phyloP scores from a whole-genome alignment of 2,888 invertebrate genomes.

The Spilarctia lutea region DNA sequence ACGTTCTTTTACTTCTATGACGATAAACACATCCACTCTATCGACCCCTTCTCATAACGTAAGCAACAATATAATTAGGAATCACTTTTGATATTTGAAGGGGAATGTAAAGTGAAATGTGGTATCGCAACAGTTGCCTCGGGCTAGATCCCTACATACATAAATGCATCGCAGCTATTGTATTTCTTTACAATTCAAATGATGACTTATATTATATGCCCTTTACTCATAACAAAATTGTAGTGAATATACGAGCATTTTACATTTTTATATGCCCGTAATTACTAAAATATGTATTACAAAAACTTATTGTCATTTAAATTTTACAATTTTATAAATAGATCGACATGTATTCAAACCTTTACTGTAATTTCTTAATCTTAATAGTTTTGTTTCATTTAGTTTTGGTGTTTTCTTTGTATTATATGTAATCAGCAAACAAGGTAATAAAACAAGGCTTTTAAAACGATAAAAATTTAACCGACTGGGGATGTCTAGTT shows the following conservation, averaged over 20 bases:
- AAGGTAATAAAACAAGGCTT: too few species aligned
- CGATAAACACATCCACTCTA: constrained; percentile 26
- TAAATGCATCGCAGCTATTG: constrained; percentile 37
- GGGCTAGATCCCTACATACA: constrained; percentile 30
- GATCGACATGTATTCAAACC: neutral
- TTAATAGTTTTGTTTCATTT: too few species aligned
- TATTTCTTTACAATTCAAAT: neutral
- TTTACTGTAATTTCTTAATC: neutral
- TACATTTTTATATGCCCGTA: neutral
- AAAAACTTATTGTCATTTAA: neutral
- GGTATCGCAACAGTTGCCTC: constrained; percentile 35
- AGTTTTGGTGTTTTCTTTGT: too few species aligned
- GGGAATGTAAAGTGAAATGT: constrained; percentile 41
- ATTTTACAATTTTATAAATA: neutral
- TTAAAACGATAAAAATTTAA: too few species aligned
- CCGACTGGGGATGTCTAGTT: too few species aligned
- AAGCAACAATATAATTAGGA: constrained; percentile 48
- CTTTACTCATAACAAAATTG: neutral
- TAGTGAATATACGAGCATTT: constrained; percentile 2
- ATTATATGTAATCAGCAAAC: too few species aligned
- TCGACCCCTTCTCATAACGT: constrained; percentile 42
- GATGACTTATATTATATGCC: neutral
- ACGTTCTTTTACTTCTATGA: neutral
- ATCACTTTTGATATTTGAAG: constrained; percentile 45
- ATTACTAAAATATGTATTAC: constrained; percentile 9